Evolutionary conservation across 1,140 invertebrate species (phyloP).

Genomic region (Leptonema lineaticorne): DNA sequence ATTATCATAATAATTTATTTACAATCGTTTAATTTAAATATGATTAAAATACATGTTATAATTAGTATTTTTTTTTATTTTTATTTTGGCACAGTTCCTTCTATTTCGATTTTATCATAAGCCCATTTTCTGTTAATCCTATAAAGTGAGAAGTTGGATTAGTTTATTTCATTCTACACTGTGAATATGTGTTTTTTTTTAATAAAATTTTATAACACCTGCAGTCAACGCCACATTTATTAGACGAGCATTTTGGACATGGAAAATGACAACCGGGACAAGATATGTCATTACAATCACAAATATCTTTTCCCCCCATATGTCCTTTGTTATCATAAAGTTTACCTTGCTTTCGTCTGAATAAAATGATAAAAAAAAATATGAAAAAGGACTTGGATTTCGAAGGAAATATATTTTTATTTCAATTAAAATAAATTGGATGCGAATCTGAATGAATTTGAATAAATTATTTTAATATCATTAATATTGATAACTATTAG

Average conservation of each 20-base stretch:
- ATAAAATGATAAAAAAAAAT: neutral
- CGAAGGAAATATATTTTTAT: no score
- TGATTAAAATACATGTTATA: no score
- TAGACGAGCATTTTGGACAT: constrained; percentile 68
- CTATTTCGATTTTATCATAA: constrained; percentile 56
- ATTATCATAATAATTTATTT: no score
- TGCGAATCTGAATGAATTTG: no score
- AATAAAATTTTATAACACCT: constrained; percentile 47
- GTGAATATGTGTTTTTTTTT: neutral
- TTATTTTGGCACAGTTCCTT: constrained; percentile 44
- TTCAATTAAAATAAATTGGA: no score
- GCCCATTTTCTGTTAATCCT: constrained; percentile 56
- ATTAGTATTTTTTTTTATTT: neutral
- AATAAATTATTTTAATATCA: no score
- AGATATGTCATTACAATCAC: constrained; percentile 71
- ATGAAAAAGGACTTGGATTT: no score
- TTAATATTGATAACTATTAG: no score
- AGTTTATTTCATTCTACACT: neutral
- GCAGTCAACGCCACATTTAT: constrained; percentile 55
- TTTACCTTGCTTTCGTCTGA: neutral
- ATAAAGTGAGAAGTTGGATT: constrained; percentile 39
- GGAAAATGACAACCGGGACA: constrained; percentile 81
- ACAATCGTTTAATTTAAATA: no score
- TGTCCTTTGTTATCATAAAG: constrained; percentile 44
- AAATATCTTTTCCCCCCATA: constrained; percentile 66